Evolutionary conservation across 2,797 vertebrate species (phyloP), one percentile per base, ranked within the genome.

Genomic region (Darevskia nairensis): DNA sequence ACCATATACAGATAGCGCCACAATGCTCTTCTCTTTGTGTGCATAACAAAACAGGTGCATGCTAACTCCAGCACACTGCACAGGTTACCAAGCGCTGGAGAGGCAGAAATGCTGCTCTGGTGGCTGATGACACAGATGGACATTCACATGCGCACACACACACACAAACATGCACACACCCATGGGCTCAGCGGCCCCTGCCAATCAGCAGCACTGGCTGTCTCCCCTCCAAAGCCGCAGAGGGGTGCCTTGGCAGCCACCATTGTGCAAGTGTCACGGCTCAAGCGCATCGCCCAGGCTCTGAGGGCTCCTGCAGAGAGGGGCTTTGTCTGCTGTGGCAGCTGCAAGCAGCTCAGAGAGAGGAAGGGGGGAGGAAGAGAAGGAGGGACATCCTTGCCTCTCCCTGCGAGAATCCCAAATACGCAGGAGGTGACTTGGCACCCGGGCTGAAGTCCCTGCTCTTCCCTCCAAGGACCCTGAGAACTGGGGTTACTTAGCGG

Each of bases 321-420:
- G 55, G 68, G 69, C 86, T 81, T 87, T 87, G 86, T 87, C 50
- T 74, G 68, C 35, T 13, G 35, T 87, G 86, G 69, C 86, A 75
- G 79, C 50, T 46, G 7, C 32, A 39, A 75, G 69, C 35, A 32
- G 50, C 68, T 32, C 10, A n/a, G 46, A 27, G 13, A 9, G 6
- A 6, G 6, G 29, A 7, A 35, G 11, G 8, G 4, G 7, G 27
- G 9, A 5, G 8, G 85, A 8, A n/a, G 29, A 6, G 76, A 25
- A 3, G 13, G 13, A 0, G 3, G 27, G 69, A 27, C 64, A 1
- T 46, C 9, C 19, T 50, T 79, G 29, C 9, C 10, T 39, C 11
- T 13, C 44, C 23, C 15, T 21, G 32, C 29, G 77, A 29, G 29
- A 25, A 79, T 13, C 1, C 59, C 64, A 55, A 55, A 32, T 21